Conservation (phyloP, 2,113 vertebrate genomes). For the Scomber scombrus region DNA sequence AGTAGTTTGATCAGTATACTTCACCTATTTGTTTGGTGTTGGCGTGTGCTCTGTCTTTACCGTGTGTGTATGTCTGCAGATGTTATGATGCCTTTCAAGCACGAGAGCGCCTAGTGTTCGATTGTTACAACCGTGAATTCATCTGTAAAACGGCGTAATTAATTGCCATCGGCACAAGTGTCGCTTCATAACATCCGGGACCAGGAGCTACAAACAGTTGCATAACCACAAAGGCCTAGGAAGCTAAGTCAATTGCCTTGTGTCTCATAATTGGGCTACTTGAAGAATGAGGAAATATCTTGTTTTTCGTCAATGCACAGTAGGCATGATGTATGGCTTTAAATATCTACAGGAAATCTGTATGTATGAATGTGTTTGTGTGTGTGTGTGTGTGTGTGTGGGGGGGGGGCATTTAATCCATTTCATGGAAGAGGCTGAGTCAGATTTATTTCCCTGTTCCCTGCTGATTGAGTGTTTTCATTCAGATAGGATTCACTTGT, state of each 20-base stretch:
- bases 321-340: constrained; percentile 27
- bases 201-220: constrained; percentile 66
- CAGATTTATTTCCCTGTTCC: constrained; percentile 13
- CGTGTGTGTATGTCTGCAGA: neutral
- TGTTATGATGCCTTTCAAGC: constrained; percentile 47
- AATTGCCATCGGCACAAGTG: constrained; percentile 62
- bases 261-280: constrained; percentile 55
- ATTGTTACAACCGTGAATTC: constrained; percentile 56
- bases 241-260: constrained; percentile 53
- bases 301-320: constrained; percentile 42
- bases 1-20: neutral
- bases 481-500: constrained; percentile 25
- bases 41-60: neutral
- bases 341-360: constrained; percentile 43
- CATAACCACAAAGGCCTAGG: constrained; percentile 50
- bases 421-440: constrained; percentile 47
- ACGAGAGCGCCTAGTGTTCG: constrained; percentile 46
- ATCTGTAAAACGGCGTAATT: constrained; percentile 76
- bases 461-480: constrained; percentile 35
- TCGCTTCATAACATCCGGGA: constrained; percentile 69
- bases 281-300: constrained; percentile 58
- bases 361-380: neutral
- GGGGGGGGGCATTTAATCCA: neutral
- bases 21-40: neutral
- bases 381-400: too few species aligned